Conservation (phyloP, 2,113 vertebrate genomes). For the Casuarius casuarius region DNA sequence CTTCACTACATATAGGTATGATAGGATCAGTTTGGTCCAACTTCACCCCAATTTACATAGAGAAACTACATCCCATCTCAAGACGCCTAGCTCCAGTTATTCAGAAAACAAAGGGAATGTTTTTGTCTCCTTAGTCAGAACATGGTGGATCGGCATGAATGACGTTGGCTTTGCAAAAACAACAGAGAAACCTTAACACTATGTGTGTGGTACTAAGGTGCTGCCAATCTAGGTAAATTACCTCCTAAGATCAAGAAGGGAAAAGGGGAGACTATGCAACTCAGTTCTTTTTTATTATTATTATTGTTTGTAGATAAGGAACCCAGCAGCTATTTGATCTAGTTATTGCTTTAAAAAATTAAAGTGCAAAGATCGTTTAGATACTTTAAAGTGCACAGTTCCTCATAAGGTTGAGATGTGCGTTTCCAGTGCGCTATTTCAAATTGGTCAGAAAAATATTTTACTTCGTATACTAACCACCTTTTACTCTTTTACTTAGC, state of each 20-base stretch:
- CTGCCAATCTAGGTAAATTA: conserved; percentile 26
- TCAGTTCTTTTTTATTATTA: neutral
- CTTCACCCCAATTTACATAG: neutral
- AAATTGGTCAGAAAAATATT: neutral
- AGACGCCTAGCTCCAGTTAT: neutral
- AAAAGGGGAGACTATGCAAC: neutral
- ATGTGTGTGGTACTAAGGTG: neutral
- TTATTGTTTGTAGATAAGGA: conserved; percentile 25
- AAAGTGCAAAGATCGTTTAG: neutral
- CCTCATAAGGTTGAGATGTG: neutral
- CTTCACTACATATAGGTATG: neutral
- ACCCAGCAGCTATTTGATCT: neutral
- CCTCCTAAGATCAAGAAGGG: neutral
- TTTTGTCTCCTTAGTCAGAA: neutral
- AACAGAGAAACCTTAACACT: neutral
- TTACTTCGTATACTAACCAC: neutral
- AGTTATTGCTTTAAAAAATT: neutral
- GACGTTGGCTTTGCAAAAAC: neutral
- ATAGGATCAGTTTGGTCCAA: neutral
- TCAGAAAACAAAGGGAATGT: neutral
- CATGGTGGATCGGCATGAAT: neutral
- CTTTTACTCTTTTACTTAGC: neutral
- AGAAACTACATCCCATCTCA: neutral
- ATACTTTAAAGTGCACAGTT: neutral
- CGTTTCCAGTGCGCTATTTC: neutral